Evolutionary conservation across 2,113 vertebrate genomes (phyloP).

Genomic region (Tichodroma muraria): DNA sequence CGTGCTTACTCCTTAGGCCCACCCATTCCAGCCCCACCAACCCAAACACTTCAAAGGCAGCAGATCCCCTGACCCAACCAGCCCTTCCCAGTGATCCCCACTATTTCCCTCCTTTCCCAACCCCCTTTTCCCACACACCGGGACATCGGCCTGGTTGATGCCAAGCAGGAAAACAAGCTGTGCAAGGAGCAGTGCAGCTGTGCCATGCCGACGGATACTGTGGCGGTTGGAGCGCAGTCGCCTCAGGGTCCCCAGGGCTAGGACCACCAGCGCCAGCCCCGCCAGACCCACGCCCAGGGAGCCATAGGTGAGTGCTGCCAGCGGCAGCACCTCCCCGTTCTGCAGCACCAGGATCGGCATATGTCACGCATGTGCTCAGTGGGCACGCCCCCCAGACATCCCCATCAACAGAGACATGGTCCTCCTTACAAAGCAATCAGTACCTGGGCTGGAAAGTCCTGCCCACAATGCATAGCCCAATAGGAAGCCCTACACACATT

Average conservation of each 20-base stretch:
- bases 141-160: constrained; percentile 90
- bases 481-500: neutral
- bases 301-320: constrained; percentile 84
- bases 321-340: constrained; percentile 90
- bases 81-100: neutral
- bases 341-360: constrained; percentile 7
- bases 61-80: neutral
- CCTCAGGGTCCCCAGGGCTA: constrained; percentile 79
- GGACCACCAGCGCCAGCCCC: constrained; percentile 81
- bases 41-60: neutral
- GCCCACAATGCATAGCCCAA: neutral
- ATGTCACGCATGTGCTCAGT: neutral
- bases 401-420: neutral
- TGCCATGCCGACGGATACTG: constrained; percentile 83
- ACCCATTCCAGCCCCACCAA: neutral
- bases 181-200: constrained; percentile 79
- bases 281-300: constrained; percentile 82
- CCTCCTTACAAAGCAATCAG: neutral
- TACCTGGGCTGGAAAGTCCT: neutral
- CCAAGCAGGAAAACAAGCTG: constrained; percentile 90
- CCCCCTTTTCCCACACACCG: constrained; percentile 40
- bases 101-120: constrained; percentile 20
- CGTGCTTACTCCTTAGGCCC: neutral
- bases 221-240: constrained; percentile 83
- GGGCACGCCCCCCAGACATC: too few relatives aligned